Conservation (phyloP, 2,797 vertebrate species). For the Paratrypauchen microcephalus region DNA sequence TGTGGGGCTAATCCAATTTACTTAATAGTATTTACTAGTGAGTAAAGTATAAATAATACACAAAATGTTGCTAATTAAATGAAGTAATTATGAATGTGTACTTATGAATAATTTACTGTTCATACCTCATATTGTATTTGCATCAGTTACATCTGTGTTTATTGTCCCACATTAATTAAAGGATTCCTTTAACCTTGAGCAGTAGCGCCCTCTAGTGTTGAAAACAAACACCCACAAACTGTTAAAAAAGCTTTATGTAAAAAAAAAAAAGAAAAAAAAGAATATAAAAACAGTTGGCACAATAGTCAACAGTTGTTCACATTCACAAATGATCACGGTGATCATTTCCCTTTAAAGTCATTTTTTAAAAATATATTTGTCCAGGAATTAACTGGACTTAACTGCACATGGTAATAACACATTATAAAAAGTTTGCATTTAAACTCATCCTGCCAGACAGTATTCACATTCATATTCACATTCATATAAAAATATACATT, state of each 20-base stretch:
- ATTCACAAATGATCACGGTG: not conserved
- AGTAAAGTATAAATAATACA: too few species aligned
- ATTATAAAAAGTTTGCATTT: not conserved
- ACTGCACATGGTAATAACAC: not conserved
- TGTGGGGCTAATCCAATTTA: not conserved
- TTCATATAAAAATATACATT: not conserved
- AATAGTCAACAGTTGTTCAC: not conserved
- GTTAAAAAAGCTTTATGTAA: not conserved
- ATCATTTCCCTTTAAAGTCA: not conserved
- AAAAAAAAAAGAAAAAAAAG: not conserved
- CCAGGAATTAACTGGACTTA: not conserved
- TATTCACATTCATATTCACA: not conserved
- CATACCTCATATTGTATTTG: not conserved
- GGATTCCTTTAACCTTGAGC: not conserved
- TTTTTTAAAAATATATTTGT: not conserved
- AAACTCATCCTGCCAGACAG: not conserved
- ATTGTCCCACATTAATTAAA: not conserved
- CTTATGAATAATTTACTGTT: too few species aligned
- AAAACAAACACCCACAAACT: not conserved
- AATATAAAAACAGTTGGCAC: not conserved
- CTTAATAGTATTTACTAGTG: not conserved
- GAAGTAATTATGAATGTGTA: too few species aligned
- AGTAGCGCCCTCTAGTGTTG: slow-evolving; percentile 1
- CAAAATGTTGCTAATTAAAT: too few species aligned
- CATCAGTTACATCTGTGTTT: not conserved